Conservation (phyloP, 1,140 invertebrate genomes). For the Pteromalus puparum region DNA sequence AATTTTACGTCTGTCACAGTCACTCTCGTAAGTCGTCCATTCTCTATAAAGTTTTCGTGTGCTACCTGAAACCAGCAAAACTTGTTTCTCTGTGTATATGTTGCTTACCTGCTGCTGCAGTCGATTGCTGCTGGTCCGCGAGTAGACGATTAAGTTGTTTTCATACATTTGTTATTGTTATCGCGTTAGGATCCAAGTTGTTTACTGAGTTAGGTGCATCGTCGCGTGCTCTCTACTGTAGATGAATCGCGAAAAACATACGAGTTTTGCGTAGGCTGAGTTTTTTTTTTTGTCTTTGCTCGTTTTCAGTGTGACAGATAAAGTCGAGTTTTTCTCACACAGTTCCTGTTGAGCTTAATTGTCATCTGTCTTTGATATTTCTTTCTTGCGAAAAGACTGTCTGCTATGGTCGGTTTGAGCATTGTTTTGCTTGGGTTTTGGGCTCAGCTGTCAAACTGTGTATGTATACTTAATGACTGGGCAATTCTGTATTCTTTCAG, state of each 20-base stretch:
- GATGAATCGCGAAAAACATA: background rate
- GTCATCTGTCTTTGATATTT: background rate
- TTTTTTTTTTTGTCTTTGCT: background rate
- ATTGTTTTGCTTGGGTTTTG: background rate
- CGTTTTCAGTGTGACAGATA: background rate
- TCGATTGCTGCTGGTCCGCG: background rate
- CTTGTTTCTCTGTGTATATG: background rate
- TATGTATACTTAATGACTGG: background rate
- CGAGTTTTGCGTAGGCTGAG: background rate
- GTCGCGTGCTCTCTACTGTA: too few relatives aligned
- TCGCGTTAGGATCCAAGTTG: too few relatives aligned
- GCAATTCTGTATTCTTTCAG: conserved; percentile 59
- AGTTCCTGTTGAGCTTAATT: background rate
- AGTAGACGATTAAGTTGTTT: too few relatives aligned
- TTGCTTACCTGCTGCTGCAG: too few relatives aligned
- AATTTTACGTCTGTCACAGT: background rate
- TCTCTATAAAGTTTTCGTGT: background rate
- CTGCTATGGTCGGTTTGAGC: background rate
- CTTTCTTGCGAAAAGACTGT: background rate
- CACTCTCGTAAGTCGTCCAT: background rate
- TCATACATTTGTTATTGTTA: too few relatives aligned
- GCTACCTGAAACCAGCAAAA: background rate
- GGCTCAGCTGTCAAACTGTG: background rate
- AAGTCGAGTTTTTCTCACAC: background rate
- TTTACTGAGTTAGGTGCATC: too few relatives aligned